Percentiles rank a stretch among this genome's conserved stretches.
phyloP scores from a whole-genome alignment of 1,140 invertebrate species.

The Bombus huntii region DNA sequence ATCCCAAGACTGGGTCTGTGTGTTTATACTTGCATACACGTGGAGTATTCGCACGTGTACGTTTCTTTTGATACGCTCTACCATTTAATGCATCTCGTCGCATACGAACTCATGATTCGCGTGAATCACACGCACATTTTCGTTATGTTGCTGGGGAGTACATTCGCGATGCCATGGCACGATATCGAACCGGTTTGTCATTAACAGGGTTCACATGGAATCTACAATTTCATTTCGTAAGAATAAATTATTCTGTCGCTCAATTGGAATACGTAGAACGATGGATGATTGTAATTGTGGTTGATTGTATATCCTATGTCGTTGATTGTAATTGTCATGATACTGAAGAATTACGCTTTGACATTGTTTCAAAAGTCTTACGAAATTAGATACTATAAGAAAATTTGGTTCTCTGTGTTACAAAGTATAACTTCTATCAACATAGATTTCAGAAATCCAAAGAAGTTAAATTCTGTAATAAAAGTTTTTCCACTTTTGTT shows the following conservation, averaged over 20 bases:
- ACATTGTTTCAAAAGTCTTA: neutral
- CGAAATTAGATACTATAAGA: neutral
- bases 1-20: slow-evolving; percentile 50
- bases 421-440: neutral
- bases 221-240: neutral
- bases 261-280: neutral
- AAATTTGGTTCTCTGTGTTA: neutral
- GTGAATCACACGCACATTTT: neutral
- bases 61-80: neutral
- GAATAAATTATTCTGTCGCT: neutral
- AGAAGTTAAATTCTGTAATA: neutral
- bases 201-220: too few species aligned
- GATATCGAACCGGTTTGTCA: neutral
- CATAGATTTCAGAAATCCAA: too few species aligned
- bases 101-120: neutral
- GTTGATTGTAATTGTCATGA: neutral
- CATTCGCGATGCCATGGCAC: neutral
- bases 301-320: neutral
- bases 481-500: neutral
- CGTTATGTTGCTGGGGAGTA: neutral
- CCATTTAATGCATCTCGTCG: neutral
- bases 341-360: neutral
- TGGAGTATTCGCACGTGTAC: slow-evolving; percentile 51
- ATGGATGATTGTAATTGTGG: neutral
- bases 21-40: slow-evolving; percentile 32